Base-by-base conservation (phyloP, 2,888 invertebrate species). In the Cheilosia impressa region DNA sequence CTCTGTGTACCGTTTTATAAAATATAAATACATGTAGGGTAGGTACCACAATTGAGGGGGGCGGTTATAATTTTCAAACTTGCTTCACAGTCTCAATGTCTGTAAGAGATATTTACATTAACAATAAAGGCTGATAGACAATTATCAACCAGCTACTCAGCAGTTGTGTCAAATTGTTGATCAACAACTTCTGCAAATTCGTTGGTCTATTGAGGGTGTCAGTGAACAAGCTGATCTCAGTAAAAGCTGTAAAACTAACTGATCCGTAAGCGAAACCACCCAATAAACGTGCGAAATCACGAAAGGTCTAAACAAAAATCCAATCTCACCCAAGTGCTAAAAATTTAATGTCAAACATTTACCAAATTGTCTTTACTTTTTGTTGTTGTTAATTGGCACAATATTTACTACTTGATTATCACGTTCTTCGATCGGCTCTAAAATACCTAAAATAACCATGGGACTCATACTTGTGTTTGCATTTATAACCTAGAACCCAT, bases 381-480 rank as follows among this genome's bases (percentile, higher is more conserved):
- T 15, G 15, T 43, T 5, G 6, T 15, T 6, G 43, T 31, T 62
- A 9, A 19, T 27, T 2, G 5, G 34, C 34, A 22, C 24, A 41
- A 24, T 50, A 19, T 41, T 58, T 50, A 27, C 34, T 60, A 24
- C 3, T 5, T 2, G 41, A 60, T 60, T 71, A 71, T 50, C 71
- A 60, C 58, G 13, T 50, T 47, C 34, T 24, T n/a, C 38, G 38
- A 24, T 24, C 38, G 47, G 15, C 19, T 9, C 27, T 19, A 17
- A n/a, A 68, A 17, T n/a, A 53, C 17, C 1, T 13, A 45, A 27
- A 3, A 22, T 34, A 47, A 69, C 47, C 17, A 58, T 22, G 24
- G 43, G 7, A 24, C 34, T 57, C 17, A 24, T 24, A 43, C 43
- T 19, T 1, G 17, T 31, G n/a, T 22, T 43, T 19, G 19, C 55